A percentile compares a stretch with the other conserved stretches of the same genome.
Evolutionary conservation across 2,888 invertebrate genomes (phyloP).

Genomic region (Sminthurides aquaticus): DNA sequence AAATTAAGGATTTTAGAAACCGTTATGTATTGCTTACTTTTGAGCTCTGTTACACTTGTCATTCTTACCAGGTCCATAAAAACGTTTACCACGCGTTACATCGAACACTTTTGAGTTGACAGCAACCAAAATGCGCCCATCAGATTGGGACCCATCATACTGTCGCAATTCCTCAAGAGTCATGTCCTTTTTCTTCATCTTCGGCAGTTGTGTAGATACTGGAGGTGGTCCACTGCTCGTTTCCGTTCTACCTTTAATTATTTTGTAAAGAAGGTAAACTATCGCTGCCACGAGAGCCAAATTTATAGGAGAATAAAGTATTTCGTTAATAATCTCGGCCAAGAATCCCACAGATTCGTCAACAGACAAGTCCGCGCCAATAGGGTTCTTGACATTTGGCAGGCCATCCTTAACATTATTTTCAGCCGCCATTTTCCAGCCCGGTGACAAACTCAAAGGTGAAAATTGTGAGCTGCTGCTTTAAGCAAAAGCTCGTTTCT

Average conservation of each 20-base stretch:
- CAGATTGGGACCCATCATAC: constrained; percentile 77
- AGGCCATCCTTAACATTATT: neutral
- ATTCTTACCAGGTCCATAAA: constrained; percentile 83
- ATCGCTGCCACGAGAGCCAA: constrained; percentile 61
- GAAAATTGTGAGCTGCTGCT: no score
- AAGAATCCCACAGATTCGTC: constrained; percentile 20
- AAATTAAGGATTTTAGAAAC: no score
- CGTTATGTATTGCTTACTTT: no score
- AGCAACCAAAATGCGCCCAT: constrained; percentile 81
- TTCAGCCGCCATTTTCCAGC: constrained; percentile 14
- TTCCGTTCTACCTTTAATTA: constrained; percentile 52
- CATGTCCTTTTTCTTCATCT: constrained; percentile 76
- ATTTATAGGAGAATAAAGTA: constrained; percentile 58
- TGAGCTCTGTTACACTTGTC: neutral
- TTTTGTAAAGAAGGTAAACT: constrained; percentile 65
- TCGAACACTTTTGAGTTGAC: constrained; percentile 94
- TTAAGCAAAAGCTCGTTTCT: no score
- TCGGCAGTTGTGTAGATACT: constrained; percentile 60
- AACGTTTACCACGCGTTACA: constrained; percentile 78
- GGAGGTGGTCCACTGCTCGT: constrained; percentile 37
- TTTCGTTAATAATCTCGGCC: constrained; percentile 21
- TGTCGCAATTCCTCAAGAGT: constrained; percentile 75
- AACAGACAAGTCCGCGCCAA: neutral
- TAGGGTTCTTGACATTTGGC: no score
- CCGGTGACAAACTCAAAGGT: no score